Evolutionary conservation across 37 sponge, comb jelly and placozoan species (phyloP).

Genomic region (Dysidea cf. avara): DNA sequence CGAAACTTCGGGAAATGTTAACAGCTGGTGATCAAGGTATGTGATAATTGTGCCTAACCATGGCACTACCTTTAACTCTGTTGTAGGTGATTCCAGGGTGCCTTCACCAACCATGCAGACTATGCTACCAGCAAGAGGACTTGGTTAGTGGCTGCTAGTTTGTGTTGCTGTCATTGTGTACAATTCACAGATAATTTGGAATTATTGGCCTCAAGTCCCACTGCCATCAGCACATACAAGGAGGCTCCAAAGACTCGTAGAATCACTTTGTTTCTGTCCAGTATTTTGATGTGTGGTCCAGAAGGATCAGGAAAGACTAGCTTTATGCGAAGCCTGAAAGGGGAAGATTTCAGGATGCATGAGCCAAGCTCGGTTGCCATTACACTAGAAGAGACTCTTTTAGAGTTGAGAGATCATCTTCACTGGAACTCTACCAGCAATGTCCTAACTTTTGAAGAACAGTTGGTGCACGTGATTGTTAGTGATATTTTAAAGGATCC

Average conservation of each 20-base stretch:
- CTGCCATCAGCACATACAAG: conserved; percentile 44
- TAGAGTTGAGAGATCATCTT: conserved; percentile 7
- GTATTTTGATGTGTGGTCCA: conserved; percentile 57
- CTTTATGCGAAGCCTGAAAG: conserved; percentile 45
- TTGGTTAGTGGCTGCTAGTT: too few species aligned
- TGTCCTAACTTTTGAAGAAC: conserved; percentile 55
- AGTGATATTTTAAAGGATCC: conserved; percentile 48
- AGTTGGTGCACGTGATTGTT: conserved; percentile 48
- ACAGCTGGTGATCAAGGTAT: neutral
- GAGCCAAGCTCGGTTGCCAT: conserved; percentile 38
- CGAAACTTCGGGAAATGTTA: conserved; percentile 34
- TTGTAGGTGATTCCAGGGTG: too few species aligned
- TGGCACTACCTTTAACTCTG: too few species aligned
- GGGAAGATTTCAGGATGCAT: conserved; percentile 42
- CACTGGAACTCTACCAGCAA: conserved; percentile 22
- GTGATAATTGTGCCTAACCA: too few species aligned
- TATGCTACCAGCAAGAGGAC: too few species aligned
- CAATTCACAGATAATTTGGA: too few species aligned
- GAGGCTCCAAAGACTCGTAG: conserved; percentile 47
- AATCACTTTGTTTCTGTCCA: conserved; percentile 36
- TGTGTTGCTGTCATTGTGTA: too few species aligned
- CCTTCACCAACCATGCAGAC: too few species aligned
- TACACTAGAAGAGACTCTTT: conserved; percentile 1
- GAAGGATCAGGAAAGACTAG: conserved; percentile 83
- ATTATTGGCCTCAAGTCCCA: conserved; percentile 11